Evolutionary conservation across 1,140 invertebrate species (phyloP).

Genomic region (Daktulosphaira vitifoliae): DNA sequence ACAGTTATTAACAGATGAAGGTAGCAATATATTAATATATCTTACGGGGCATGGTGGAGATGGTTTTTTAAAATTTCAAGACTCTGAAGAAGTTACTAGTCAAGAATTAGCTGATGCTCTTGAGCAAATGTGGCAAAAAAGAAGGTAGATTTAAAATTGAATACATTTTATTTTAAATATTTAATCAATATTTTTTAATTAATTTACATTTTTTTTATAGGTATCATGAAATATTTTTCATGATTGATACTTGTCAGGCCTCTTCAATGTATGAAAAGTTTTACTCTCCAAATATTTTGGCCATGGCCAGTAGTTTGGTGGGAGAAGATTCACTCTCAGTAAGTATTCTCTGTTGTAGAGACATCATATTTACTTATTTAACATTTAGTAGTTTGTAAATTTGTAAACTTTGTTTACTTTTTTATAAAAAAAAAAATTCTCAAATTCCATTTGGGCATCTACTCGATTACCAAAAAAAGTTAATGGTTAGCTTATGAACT

Average conservation of each 20-base stretch:
- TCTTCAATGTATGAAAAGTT: constrained; percentile 97
- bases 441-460: constrained; percentile 28
- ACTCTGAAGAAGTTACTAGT: constrained; percentile 98
- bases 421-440: not conserved
- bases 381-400: no score
- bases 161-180: constrained; percentile 7
- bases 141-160: constrained; percentile 55
- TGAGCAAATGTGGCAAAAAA: constrained; percentile 99
- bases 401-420: not conserved
- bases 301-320: constrained; percentile 91
- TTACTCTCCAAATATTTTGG: constrained; percentile 96
- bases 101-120: constrained; percentile 96
- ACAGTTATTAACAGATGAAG: constrained; percentile 88
- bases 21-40: constrained; percentile 95
- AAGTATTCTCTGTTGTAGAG: no score
- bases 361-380: constrained; percentile 1
- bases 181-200: not conserved
- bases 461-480: no score
- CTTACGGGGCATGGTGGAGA: constrained; percentile 96
- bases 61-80: constrained; percentile 98
- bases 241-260: constrained; percentile 98
- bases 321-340: constrained; percentile 71
- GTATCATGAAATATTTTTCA: constrained; percentile 97
- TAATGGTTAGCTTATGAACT: no score
- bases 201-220: constrained; percentile 47